These are phyloP conservation scores for Odocoileus virginianus DNA, from an alignment of 2,113 vertebrate species.

Conservation along the genomic window DNA sequence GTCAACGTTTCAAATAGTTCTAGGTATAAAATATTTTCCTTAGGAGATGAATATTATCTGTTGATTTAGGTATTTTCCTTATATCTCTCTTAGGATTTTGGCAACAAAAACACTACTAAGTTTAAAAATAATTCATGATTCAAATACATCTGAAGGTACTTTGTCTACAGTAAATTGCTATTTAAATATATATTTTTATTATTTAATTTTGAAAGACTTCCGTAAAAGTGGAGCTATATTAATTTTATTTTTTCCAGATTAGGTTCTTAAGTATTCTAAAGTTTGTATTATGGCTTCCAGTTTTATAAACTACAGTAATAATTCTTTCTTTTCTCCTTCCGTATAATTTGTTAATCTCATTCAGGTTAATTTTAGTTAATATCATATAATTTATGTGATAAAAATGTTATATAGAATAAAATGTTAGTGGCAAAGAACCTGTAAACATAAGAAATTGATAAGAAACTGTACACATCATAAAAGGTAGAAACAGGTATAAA, in stretches of 20 bases:
- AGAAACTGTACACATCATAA: neutral
- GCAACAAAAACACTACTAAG: neutral
- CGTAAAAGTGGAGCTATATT: neutral
- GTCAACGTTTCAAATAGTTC: neutral
- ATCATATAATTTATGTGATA: neutral
- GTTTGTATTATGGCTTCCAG: slow-evolving; percentile 11
- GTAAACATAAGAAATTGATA: neutral
- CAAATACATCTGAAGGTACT: neutral
- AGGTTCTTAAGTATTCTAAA: slow-evolving; percentile 3
- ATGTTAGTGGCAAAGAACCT: neutral
- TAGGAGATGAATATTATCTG: neutral
- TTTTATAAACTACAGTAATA: neutral
- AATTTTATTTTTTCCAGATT: neutral
- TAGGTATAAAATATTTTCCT: neutral
- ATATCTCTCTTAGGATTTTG: neutral
- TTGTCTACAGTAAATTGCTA: neutral
- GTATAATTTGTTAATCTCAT: neutral
- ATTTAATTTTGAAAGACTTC: slow-evolving; percentile 30
- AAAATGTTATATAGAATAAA: neutral
- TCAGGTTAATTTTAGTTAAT: slow-evolving; percentile 6
- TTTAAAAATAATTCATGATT: slow-evolving; percentile 20
- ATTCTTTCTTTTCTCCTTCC: neutral
- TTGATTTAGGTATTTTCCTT: neutral
- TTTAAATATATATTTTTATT: neutral
- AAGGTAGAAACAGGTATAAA: neutral